Evolutionary conservation across 2,113 vertebrate species (phyloP).

Genomic region (Antechinus stuartii): DNA sequence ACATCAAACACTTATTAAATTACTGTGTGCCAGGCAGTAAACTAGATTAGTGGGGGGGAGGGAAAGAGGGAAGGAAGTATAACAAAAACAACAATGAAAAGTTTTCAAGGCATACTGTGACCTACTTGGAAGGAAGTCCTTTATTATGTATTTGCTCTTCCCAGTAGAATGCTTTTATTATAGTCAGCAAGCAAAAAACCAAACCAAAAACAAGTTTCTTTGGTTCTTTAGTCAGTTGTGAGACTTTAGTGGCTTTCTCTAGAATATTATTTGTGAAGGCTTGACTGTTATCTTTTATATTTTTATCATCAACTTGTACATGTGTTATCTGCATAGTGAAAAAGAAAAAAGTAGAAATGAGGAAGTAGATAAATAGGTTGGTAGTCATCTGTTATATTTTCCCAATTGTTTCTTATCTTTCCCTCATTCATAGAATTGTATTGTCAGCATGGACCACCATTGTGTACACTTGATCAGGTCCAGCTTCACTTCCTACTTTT

Average conservation of each 20-base stretch:
- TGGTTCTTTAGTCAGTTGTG: neutral
- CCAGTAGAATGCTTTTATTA: neutral
- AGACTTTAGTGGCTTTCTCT: neutral
- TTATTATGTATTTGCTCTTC: neutral
- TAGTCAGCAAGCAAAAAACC: neutral
- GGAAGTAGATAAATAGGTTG: neutral
- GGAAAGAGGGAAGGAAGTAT: neutral
- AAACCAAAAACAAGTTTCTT: neutral
- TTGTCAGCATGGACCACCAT: neutral
- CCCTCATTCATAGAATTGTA: neutral
- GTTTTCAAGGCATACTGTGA: neutral
- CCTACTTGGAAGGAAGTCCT: neutral
- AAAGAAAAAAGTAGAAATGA: neutral
- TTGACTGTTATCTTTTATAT: neutral
- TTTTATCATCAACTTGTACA: neutral
- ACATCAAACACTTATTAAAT: neutral
- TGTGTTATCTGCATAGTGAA: neutral
- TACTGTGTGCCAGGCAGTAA: neutral
- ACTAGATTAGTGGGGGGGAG: neutral
- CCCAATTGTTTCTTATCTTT: neutral
- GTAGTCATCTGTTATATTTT: neutral
- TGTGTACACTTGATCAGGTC: neutral
- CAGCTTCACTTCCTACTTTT: neutral
- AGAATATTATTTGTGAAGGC: neutral
- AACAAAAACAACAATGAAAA: neutral